Evolutionary conservation across 2,797 vertebrate species (phyloP), one percentile per base, ranked within the genome.

Genomic region (Eurystomus glaucurus): DNA sequence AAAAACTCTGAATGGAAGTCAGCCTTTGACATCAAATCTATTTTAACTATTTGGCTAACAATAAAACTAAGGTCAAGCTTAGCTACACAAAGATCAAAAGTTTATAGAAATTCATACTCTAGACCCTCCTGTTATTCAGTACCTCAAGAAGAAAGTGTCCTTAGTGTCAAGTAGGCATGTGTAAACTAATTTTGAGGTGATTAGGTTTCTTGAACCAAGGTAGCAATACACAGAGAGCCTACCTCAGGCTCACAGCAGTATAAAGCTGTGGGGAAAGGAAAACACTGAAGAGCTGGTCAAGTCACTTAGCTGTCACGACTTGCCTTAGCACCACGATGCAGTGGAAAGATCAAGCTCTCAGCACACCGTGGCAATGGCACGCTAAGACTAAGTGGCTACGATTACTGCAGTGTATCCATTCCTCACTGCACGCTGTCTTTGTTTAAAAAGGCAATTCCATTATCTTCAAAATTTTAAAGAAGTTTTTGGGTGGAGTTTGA

Each of bases 41-140:
- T 82, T 95, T 68, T 65, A 83, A 78, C 77, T 71, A 65, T 70
- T 91, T 76, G 28, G 8, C 45, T 58, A 50, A 88, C 93, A 93
- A 51, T 46, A 74, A 87, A 93, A 37, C 37, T 15, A 11, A 58
- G 55, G 43, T 37, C 43, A 81, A 15, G 19, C 5, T 58, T 76
- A 78, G 39, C 39, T 86, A 74, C 78, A 89, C 71, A 48, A 95
- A 82, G 52, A 68, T 5, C 2, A 3, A 50, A 91, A 71, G 39
- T 29, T 74, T 28, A 54, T 11, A 52, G 52, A 96, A 91, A 83
- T 45, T 33, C 29, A 50, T 28, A 46, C 31, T 52, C 64, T 0
- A 62, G 14, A 46, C 29, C 2, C 15, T 86, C 16, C 37, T 45
- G 51, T 33, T 75, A 54, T 23, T 68, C 70, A 46, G 19, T 28